These are phyloP conservation scores for Aricia agestis DNA, from an alignment of 1,140 invertebrate species.

Conservation along the genomic window DNA sequence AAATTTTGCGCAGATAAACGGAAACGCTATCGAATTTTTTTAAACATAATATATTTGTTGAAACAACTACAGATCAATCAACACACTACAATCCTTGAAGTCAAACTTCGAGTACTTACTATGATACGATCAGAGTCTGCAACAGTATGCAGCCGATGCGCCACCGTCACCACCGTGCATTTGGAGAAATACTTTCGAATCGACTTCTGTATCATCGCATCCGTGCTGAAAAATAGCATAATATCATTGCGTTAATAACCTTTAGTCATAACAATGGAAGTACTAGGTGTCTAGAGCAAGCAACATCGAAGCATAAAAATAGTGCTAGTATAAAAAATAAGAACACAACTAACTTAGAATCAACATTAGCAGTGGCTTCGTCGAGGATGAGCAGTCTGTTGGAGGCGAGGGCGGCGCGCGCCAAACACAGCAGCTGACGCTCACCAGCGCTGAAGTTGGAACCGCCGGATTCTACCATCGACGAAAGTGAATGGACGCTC, in stretches of 20 bases:
- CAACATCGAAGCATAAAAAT: no score
- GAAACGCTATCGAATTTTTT: no score
- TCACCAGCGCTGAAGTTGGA: conserved; percentile 88
- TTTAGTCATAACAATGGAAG: no score
- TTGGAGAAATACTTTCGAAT: conserved; percentile 80
- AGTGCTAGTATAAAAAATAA: no score
- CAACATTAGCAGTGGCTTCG: conserved; percentile 93
- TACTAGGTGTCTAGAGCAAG: conserved; percentile 22
- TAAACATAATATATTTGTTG: no score
- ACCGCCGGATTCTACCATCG: conserved; percentile 82
- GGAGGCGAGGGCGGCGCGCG: conserved; percentile 85
- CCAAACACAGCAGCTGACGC: conserved; percentile 87
- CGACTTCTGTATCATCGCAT: conserved; percentile 80
- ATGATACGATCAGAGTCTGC: conserved; percentile 84
- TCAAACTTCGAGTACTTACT: conserved; percentile 67
- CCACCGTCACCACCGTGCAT: conserved; percentile 89
- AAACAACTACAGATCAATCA: no score
- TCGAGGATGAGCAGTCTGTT: conserved; percentile 89
- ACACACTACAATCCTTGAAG: neutral
- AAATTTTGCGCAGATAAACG: no score
- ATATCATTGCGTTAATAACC: no score
- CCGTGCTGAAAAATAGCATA: conserved; percentile 71
- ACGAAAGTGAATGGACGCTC: conserved; percentile 70
- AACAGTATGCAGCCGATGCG: conserved; percentile 85
- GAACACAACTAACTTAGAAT: conserved; percentile 76